Evolutionary conservation across 2,888 invertebrate genomes (phyloP).

Genomic region (Drosophila setosimentum): DNA sequence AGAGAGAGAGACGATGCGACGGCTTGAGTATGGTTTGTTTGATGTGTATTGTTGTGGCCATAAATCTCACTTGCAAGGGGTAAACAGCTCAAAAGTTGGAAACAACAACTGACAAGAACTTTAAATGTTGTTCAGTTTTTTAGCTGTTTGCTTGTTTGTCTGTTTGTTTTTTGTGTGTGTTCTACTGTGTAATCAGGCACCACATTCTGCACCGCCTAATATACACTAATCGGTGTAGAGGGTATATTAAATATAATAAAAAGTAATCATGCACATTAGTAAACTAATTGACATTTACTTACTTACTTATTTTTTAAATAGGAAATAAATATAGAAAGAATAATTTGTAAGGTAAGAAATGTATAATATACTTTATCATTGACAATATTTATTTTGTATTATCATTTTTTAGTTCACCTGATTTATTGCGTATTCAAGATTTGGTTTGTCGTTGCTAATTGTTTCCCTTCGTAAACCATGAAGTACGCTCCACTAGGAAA

Average conservation of each 20-base stretch:
- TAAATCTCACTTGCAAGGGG: conserved; percentile 66
- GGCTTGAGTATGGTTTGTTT: conserved; percentile 36
- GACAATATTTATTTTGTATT: neutral
- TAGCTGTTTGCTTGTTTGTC: conserved; percentile 17
- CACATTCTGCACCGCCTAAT: conserved; percentile 48
- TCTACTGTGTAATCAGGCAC: conserved; percentile 52
- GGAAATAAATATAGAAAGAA: neutral
- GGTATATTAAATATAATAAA: conserved; percentile 12
- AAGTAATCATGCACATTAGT: neutral
- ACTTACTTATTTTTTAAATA: no score
- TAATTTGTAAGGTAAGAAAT: no score
- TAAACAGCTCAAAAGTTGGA: conserved; percentile 51
- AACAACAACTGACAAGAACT: conserved; percentile 37
- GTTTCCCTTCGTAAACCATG: conserved; percentile 15
- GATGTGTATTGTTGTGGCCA: conserved; percentile 75
- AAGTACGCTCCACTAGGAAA: conserved; percentile 63
- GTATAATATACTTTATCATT: accelerated
- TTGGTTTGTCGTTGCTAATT: neutral
- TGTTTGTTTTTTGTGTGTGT: conserved; percentile 16
- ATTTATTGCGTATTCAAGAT: conserved; percentile 1
- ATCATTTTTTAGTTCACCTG: neutral
- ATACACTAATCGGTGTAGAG: conserved; percentile 30
- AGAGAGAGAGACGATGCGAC: neutral
- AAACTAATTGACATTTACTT: neutral
- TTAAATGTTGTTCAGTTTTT: conserved; percentile 26